These are phyloP conservation scores for Microchirus variegatus DNA, from an alignment of 2,797 vertebrate species.

Conservation along the genomic window DNA sequence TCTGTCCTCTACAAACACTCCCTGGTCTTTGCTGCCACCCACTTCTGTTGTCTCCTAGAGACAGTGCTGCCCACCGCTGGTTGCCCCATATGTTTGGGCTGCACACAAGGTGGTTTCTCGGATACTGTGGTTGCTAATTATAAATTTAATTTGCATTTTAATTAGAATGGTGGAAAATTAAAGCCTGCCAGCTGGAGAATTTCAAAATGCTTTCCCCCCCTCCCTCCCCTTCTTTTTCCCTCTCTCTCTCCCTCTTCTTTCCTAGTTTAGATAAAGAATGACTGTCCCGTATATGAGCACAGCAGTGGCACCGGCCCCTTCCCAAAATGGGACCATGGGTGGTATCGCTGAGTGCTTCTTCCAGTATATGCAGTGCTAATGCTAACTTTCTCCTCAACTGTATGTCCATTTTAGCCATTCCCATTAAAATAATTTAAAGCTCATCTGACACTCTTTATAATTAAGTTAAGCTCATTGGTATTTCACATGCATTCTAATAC, in stretches of 20 bases:
- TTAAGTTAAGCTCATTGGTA: constrained; percentile 28
- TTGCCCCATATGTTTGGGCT: constrained; percentile 97
- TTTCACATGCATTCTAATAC: constrained; percentile 35
- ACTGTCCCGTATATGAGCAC: constrained; percentile 68
- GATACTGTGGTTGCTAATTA: constrained; percentile 99
- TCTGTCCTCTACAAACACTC: constrained; percentile 60
- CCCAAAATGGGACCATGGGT: constrained; percentile 58
- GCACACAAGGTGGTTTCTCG: constrained; percentile 96
- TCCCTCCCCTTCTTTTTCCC: constrained; percentile 59
- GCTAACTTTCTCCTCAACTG: constrained; percentile 41
- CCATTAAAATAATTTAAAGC: constrained; percentile 20
- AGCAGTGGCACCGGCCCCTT: constrained; percentile 43
- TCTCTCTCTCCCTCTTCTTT: constrained; percentile 32
- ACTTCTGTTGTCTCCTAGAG: constrained; percentile 75
- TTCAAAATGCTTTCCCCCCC: constrained; percentile 91
- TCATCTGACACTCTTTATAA: constrained; percentile 39
- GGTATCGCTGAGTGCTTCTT: constrained; percentile 59
- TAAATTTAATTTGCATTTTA: constrained; percentile 99
- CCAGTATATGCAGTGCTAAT: constrained; percentile 37
- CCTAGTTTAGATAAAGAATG: constrained; percentile 69
- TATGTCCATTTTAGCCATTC: neutral
- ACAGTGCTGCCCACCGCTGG: constrained; percentile 90
- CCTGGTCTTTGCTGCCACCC: constrained; percentile 55
- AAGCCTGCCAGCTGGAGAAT: constrained; percentile 99
- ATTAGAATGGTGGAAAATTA: constrained; percentile 99